These are phyloP conservation scores for Eubasilissa regina DNA, from an alignment of 1,140 invertebrate species.

Conservation along the genomic window DNA sequence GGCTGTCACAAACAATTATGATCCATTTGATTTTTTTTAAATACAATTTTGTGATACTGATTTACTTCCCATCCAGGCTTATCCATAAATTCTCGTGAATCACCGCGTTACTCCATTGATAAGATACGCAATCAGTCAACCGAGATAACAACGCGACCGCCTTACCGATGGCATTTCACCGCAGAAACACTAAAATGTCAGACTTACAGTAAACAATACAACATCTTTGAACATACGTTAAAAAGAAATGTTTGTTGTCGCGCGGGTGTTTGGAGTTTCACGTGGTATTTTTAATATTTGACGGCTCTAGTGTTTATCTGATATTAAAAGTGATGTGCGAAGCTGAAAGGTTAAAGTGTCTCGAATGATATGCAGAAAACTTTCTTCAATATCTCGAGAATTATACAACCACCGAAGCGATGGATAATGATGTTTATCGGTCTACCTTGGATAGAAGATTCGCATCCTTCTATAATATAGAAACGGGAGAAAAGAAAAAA, in stretches of 20 bases:
- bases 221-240: too few relatives aligned
- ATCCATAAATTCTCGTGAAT: not conserved
- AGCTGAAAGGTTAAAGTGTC: not conserved
- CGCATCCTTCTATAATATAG: constrained; percentile 41
- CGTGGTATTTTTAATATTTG: not conserved
- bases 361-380: constrained; percentile 2
- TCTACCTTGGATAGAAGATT: constrained; percentile 44
- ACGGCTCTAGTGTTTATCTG: not conserved
- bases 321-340: not conserved
- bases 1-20: too few relatives aligned
- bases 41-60: too few relatives aligned
- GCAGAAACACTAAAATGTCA: not conserved
- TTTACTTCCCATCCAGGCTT: not conserved
- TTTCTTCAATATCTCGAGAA: not conserved
- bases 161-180: not conserved
- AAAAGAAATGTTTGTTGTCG: too few relatives aligned
- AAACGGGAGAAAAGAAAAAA: constrained; percentile 35
- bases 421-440: constrained; percentile 42
- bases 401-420: not conserved
- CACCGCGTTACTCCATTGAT: constrained; percentile 15
- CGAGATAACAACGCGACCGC: not conserved
- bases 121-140: constrained; percentile 19
- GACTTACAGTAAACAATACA: not conserved
- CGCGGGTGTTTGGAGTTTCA: not conserved
- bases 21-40: too few relatives aligned